Evolutionary conservation across 30 jellyfish, hydroid and myxozoan genomes (phyloP).

Genomic region (Pelagia noctiluca): DNA sequence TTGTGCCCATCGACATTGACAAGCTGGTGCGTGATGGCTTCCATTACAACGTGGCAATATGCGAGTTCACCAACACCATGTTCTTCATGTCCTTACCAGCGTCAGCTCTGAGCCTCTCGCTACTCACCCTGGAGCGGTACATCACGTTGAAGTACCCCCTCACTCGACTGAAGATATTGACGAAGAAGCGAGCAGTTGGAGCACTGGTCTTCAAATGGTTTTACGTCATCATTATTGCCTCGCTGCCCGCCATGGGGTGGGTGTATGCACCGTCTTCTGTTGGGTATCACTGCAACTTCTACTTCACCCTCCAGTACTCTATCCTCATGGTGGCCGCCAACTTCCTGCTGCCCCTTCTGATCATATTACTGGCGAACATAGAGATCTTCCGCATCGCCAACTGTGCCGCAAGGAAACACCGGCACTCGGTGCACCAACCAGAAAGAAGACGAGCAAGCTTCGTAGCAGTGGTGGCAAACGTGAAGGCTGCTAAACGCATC

Average conservation of each 20-base stretch:
- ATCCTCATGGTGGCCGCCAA: conserved; percentile 79
- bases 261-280: conserved; percentile 37
- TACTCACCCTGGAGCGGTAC: conserved; percentile 84
- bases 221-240: conserved; percentile 68
- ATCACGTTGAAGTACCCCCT: conserved; percentile 77
- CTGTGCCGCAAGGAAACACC: conserved; percentile 66
- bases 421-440: conserved; percentile 35
- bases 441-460: conserved; percentile 72
- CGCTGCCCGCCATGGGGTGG: conserved; percentile 80
- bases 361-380: conserved; percentile 70
- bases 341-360: conserved; percentile 66
- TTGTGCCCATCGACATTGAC: conserved; percentile 82
- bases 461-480: conserved; percentile 75
- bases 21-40: conserved; percentile 45
- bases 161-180: conserved; percentile 58
- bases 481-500: conserved; percentile 86
- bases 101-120: conserved; percentile 75
- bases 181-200: conserved; percentile 46
- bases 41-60: conserved; percentile 35
- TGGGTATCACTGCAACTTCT: conserved; percentile 40
- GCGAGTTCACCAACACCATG: conserved; percentile 74
- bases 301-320: conserved; percentile 42
- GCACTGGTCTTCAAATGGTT: conserved; percentile 76
- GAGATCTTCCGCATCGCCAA: conserved; percentile 80
- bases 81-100: conserved; percentile 91